phyloP scores from a whole-genome alignment of 2,113 vertebrate genomes.

The Hydrolagus affinis region DNA sequence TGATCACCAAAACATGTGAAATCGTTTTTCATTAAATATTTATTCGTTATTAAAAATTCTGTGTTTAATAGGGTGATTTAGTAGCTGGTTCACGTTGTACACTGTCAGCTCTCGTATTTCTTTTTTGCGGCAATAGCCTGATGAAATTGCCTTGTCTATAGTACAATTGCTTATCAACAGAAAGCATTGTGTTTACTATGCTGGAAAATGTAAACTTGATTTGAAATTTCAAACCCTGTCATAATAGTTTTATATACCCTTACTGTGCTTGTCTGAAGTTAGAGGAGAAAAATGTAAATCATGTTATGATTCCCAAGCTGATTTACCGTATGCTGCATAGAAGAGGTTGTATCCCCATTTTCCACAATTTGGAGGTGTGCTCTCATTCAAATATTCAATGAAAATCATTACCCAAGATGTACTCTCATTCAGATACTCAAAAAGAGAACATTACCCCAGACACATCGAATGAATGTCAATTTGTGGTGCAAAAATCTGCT shows the following conservation, averaged over 20 bases:
- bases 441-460: too few relatives aligned
- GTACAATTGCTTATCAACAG: neutral
- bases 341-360: neutral
- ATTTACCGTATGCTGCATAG: neutral
- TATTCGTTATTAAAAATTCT: neutral
- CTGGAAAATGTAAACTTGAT: neutral
- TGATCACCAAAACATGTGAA: neutral
- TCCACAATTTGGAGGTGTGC: neutral
- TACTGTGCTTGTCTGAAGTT: neutral
- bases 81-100: neutral
- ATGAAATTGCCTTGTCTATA: conserved; percentile 12
- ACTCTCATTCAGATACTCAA: too few relatives aligned
- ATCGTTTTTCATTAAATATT: conserved; percentile 11
- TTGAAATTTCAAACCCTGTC: conserved; percentile 7
- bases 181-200: neutral
- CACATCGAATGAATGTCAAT: too few relatives aligned
- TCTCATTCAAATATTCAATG: neutral
- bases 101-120: conserved; percentile 9
- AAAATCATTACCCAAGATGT: too few relatives aligned
- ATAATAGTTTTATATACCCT: neutral
- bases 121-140: neutral
- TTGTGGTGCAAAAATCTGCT: too few relatives aligned
- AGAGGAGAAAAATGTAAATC: neutral
- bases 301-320: neutral
- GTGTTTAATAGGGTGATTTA: conserved; percentile 17